Conservation (phyloP, 2,888 invertebrate genomes). For the Drosophila atripex region DNA sequence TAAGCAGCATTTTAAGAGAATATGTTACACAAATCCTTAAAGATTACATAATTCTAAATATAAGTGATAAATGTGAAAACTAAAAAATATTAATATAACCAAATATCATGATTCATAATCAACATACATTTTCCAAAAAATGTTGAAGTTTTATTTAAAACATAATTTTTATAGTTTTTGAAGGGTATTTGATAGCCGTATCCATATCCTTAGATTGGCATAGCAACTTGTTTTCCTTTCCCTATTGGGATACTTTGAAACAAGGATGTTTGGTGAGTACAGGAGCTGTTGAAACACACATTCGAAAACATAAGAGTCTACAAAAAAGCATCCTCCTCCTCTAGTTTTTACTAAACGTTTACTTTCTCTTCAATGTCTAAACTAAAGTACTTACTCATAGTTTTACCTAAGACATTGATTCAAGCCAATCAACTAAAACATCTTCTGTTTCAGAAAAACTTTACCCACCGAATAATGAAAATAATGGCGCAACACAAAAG, state of each 20-base stretch:
- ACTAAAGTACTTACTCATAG: not conserved
- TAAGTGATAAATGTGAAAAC: too few species aligned
- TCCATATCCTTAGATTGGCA: not conserved
- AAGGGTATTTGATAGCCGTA: not conserved
- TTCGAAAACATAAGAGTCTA: not conserved
- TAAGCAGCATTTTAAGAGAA: not conserved
- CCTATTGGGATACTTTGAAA: not conserved
- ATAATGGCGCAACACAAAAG: not conserved
- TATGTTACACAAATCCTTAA: too few species aligned
- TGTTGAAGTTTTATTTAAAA: too few species aligned
- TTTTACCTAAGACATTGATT: slow-evolving; percentile 1
- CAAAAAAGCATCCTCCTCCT: not conserved
- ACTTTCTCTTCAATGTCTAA: not conserved
- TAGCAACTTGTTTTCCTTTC: not conserved
- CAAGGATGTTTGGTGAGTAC: not conserved
- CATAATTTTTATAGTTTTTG: not conserved
- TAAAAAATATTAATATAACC: too few species aligned
- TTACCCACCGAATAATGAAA: not conserved
- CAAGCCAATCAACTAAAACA: not conserved
- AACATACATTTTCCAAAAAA: too few species aligned
- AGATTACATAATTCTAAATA: too few species aligned
- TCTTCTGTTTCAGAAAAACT: not conserved
- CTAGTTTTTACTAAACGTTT: not conserved
- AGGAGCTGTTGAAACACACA: not conserved
- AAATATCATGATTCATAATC: too few species aligned